Base-by-base conservation (phyloP, 2,797 vertebrate species). In the Remorina albescens region DNA sequence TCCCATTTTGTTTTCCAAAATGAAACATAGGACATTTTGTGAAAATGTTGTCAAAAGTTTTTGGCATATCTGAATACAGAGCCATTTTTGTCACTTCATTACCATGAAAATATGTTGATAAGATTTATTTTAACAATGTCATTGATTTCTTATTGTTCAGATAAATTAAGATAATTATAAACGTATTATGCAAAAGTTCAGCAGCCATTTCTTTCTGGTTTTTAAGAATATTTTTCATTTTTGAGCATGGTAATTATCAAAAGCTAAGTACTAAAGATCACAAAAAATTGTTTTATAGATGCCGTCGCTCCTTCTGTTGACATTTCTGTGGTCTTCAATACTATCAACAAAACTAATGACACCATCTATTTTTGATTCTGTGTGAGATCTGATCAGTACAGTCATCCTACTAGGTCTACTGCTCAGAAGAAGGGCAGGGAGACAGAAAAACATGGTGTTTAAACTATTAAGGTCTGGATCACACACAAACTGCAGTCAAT, bases 321-420 rank as follows among this genome's bases (percentile, higher is more conserved):
- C 28, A 28, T 41, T 65, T 64, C 32, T 71, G 57, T 77, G 75
- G 73, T 26, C 51, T 78, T 55, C 64, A 65, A 16, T 47, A 16
- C 47, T 69, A 72, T 84, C 83, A 77, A 67, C 53, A 74, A 65
- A n/a, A 9, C 19, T 55, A 74, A 78, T 72, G 76, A 87, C 78
- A 55, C 34, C 72, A 83, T 85, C 85, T n/a, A n/a, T n/a, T n/a
- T 69, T 37, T 39, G 23, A 32, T 46, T 71, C 39, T 41, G 4
- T 49, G 25, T 3, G 62, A 82, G 75, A 89, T 80, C 2, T 53
- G 64, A 88, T 89, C 84, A 54, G 57, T 53, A 61, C 72, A 12
- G 26, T 71, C 50, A 80, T 78, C 83, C 67, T 73, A 19, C 42
- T 75, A 61, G 36, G 25, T 46, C 23, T 67, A 19, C 1, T 0